Percentiles rank a stretch among this genome's conserved stretches.
These are phyloP conservation scores for Lepeophtheirus nordmannii DNA, from an alignment of 2,888 invertebrate species.

Conservation along the genomic window DNA sequence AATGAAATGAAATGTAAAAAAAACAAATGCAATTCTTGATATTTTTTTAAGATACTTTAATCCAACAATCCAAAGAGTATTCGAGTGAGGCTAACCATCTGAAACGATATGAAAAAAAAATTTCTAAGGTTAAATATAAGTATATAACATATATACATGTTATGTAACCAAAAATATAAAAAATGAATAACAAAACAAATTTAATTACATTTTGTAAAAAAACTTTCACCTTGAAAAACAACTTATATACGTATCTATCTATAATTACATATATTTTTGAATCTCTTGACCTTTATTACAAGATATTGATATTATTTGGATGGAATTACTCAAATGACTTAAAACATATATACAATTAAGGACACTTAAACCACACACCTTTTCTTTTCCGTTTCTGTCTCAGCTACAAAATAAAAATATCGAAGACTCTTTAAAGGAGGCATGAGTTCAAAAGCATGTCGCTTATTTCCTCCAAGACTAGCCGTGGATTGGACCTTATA, in stretches of 20 bases:
- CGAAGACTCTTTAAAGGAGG: constrained; percentile 72
- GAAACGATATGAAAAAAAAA: constrained; percentile 33
- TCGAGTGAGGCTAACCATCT: constrained; percentile 88
- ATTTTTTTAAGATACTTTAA: constrained; percentile 32
- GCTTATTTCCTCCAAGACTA: constrained; percentile 61
- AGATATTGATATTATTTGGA: no score
- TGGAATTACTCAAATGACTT: no score
- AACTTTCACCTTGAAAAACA: no score
- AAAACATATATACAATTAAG: no score
- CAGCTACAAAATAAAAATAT: constrained; percentile 79
- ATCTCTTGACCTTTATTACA: no score
- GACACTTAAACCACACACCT: constrained; percentile 44
- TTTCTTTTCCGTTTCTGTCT: constrained; percentile 85
- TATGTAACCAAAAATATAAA: background rate
- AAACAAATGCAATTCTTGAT: background rate
- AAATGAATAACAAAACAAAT: background rate
- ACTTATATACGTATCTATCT: no score
- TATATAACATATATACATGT: no score
- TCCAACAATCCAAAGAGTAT: constrained; percentile 81
- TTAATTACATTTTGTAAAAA: no score
- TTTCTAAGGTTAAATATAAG: no score
- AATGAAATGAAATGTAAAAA: no score
- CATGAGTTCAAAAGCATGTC: constrained; percentile 75
- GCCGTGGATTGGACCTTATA: constrained; percentile 67
- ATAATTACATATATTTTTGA: no score